Evolutionary conservation across 1,140 invertebrate genomes (phyloP), one percentile per base, ranked within the genome.

Genomic region (Rhyzopertha dominica): DNA sequence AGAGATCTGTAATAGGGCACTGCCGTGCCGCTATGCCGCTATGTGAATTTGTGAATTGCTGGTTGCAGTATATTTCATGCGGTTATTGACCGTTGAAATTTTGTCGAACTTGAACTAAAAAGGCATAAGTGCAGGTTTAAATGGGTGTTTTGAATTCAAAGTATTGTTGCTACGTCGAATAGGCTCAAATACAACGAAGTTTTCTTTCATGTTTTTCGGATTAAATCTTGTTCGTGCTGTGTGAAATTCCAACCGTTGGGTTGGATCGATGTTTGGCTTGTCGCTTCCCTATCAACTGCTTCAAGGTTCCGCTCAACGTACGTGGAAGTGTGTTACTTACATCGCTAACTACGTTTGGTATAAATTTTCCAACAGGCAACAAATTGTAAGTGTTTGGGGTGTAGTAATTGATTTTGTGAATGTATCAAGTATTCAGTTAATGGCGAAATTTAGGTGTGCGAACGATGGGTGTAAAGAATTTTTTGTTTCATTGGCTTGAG

Each of bases 211-310:
- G 47, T 51, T 53, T 60, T 52, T 36, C 9, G 50, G 51, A 47
- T 54, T 49, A 47, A 42, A 44, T 17, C 12, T 8, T 13, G 43
- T 49, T 50, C 44, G 48, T 43, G 49, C 52, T 49, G 55, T 51
- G 44, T 36, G 32, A 47, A 39, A 20, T 16, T 53, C 53, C 56
- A 58, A 59, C 61, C 61, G 48, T 53, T 55, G 60, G 68, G 68
- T 74, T 72, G 74, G 74, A 76, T 76, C 74, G 72, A 77, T 77
- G 74, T 77, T 76, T 66, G 73, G 73, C 67, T 70, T 74, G 70
- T 72, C 74, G 67, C 67, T 74, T 63, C 69, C 71, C 66, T 71
- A 68, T 65, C 72, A 72, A 63, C 66, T 75, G 67, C 62, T 77
- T 68, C 74, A 76, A 68, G 74, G 72, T 65, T 76, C 75, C 58